A percentile compares a stretch with the other conserved stretches of the same genome.
These are phyloP conservation scores for Cryptophagus acutangulus DNA, from an alignment of 2,888 invertebrate species.

Conservation along the genomic window DNA sequence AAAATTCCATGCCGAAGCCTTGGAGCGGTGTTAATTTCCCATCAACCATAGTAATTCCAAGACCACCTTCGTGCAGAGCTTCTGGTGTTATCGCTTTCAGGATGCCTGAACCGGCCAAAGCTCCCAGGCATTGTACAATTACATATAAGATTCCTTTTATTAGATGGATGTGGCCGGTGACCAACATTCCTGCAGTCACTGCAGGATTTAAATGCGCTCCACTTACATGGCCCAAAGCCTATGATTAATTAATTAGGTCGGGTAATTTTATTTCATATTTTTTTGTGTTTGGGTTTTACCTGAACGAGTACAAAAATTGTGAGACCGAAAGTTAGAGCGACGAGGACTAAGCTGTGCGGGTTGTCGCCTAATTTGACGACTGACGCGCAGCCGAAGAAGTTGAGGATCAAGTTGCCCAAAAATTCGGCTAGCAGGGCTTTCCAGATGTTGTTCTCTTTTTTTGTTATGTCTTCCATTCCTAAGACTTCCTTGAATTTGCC, in stretches of 20 bases:
- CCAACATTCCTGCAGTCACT: conserved; percentile 75
- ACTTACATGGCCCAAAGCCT: conserved; percentile 82
- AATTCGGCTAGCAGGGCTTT: conserved; percentile 83
- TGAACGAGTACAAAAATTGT: conserved; percentile 79
- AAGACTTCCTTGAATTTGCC: conserved; percentile 61
- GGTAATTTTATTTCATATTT: no score
- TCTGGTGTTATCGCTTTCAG: conserved; percentile 70
- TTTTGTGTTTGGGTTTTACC: no score
- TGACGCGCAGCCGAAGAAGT: conserved; percentile 85
- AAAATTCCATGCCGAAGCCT: conserved; percentile 85
- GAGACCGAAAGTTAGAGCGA: conserved; percentile 81
- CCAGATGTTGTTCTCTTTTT: conserved; percentile 64
- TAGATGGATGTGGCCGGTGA: conserved; percentile 72
- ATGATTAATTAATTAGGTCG: conserved; percentile 38
- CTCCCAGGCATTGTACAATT: conserved; percentile 76
- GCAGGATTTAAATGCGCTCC: conserved; percentile 93
- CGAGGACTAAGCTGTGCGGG: conserved; percentile 56
- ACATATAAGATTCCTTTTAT: conserved; percentile 74
- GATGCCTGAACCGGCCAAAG: conserved; percentile 72
- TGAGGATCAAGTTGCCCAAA: conserved; percentile 78
- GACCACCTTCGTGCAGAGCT: conserved; percentile 53
- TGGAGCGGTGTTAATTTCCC: conserved; percentile 62
- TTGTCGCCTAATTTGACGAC: conserved; percentile 52
- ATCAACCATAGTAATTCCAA: conserved; percentile 68
- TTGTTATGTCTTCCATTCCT: conserved; percentile 67